Conservation (phyloP, 2,888 invertebrate species). For the Temnothorax ravouxi region DNA sequence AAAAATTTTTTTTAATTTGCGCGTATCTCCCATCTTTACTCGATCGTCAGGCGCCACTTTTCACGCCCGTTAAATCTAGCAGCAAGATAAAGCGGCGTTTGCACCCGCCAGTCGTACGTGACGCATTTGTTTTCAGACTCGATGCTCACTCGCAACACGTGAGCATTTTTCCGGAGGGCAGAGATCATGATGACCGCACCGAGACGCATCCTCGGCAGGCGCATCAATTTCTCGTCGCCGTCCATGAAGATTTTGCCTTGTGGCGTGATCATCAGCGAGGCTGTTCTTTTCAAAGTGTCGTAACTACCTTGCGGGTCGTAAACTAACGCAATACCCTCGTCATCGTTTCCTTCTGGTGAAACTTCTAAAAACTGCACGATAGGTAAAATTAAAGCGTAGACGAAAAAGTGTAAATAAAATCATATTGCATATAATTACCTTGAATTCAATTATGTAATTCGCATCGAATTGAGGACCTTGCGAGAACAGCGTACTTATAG, state of each 20-base stretch:
- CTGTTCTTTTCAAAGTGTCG: slow-evolving; percentile 75
- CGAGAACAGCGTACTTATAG: slow-evolving; percentile 86
- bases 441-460: slow-evolving; percentile 88
- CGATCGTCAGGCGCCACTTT: slow-evolving; percentile 78
- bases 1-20: slow-evolving; percentile 42
- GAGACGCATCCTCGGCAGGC: slow-evolving; percentile 86
- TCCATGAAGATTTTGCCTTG: slow-evolving; percentile 86
- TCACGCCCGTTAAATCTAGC: slow-evolving; percentile 80
- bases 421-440: slow-evolving; percentile 80
- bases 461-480: slow-evolving; percentile 86
- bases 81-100: slow-evolving; percentile 83
- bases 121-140: slow-evolving; percentile 87
- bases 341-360: slow-evolving; percentile 71
- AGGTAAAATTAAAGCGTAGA: background rate
- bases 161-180: slow-evolving; percentile 83
- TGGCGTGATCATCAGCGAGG: slow-evolving; percentile 78
- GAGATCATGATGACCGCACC: slow-evolving; percentile 87
- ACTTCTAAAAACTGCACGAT: slow-evolving; percentile 75
- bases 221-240: slow-evolving; percentile 87
- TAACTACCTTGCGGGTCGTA: slow-evolving; percentile 65
- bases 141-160: slow-evolving; percentile 86
- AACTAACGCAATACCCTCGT: slow-evolving; percentile 79
- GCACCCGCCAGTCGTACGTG: slow-evolving; percentile 87
- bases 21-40: slow-evolving; percentile 58
- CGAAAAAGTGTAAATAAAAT: slow-evolving; percentile 14